phyloP scores from a whole-genome alignment of 53 echinoderm and acorn worm genomes.

The Apostichopus leukothele region DNA sequence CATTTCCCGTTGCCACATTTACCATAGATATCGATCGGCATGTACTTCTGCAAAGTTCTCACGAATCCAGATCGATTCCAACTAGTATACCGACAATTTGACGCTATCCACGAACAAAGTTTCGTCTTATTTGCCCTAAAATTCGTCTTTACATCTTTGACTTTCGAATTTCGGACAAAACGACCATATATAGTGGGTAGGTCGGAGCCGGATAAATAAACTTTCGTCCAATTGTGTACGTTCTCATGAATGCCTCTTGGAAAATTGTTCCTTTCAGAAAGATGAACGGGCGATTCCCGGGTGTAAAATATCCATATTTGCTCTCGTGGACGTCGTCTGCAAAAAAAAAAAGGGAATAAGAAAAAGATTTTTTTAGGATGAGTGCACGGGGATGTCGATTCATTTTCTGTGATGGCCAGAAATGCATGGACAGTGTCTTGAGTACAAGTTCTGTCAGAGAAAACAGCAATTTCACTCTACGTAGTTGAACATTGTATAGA shows the following conservation, averaged over 20 bases:
- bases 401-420: too few species aligned
- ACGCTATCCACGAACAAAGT: slow-evolving; percentile 41
- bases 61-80: slow-evolving; percentile 31
- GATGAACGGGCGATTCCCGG: slow-evolving; percentile 16
- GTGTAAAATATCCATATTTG: slow-evolving; percentile 43
- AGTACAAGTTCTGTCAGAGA: too few species aligned
- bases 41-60: slow-evolving; percentile 29
- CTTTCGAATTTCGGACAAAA: background rate
- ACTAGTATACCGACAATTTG: slow-evolving; percentile 22
- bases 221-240: slow-evolving; percentile 44
- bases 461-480: too few species aligned
- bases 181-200: slow-evolving; percentile 24
- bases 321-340: slow-evolving; percentile 16
- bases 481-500: too few species aligned
- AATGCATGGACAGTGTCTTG: too few species aligned
- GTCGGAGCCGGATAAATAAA: slow-evolving; percentile 23
- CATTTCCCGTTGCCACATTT: slow-evolving; percentile 63
- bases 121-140: slow-evolving; percentile 25
- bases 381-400: too few species aligned
- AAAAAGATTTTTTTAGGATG: too few species aligned
- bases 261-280: slow-evolving; percentile 28
- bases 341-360: background rate
- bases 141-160: background rate
- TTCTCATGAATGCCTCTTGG: slow-evolving; percentile 6
- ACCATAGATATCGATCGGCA: slow-evolving; percentile 65